Evolutionary conservation across 92 coral and sea anemone species (phyloP), one percentile per base, ranked within the genome.

Genomic region (Phenganax stokvisi): DNA sequence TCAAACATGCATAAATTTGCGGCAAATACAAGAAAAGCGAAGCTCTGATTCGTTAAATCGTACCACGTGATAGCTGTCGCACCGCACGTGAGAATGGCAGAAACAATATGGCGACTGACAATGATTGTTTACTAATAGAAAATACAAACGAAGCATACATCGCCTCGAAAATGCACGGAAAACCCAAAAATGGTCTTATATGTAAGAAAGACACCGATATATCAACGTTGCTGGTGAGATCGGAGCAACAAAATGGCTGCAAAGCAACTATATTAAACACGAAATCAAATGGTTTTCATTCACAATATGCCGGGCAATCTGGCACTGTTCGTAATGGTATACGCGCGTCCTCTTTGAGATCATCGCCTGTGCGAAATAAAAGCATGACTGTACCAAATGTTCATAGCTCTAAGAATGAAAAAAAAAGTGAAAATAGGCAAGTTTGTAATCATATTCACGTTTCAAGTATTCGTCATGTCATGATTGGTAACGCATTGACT

Each of bases 41-140:
- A 37, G 47, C 47, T 37, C 47, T 72, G 82, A 80, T 80, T 85
- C 81, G 88, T 66, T 29, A n/a, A 80, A 25, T 17, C 12, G 8
- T 4, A 20, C 75, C 88, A 80, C 85, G 89, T 86, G 88, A 51
- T 12, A 27, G 3, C 17, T 64, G 69, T 37, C 47, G 47, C 47
- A 37, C 5, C 47, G 47, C 47, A 81, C 85, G 68, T 67, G 83
- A 54, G 77, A 81, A 77, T 79, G 70, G 68, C 69, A 75, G 56
- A 81, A 30, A 65, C 85, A 86, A 86, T 80, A 86, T 86, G 89
- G 89, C 89, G 89, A 85, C 69, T 17, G 85, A 86, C 27, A 67
- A 66, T 75, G 79, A 74, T 52, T 8, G 65, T 12, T 17, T 51
- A 51, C 28, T n/a, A 72, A 72, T 15, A 12, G 29, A 10, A 54